These are phyloP conservation scores for Thymallus thymallus DNA, from an alignment of 2,113 vertebrate species.

Conservation along the genomic window DNA sequence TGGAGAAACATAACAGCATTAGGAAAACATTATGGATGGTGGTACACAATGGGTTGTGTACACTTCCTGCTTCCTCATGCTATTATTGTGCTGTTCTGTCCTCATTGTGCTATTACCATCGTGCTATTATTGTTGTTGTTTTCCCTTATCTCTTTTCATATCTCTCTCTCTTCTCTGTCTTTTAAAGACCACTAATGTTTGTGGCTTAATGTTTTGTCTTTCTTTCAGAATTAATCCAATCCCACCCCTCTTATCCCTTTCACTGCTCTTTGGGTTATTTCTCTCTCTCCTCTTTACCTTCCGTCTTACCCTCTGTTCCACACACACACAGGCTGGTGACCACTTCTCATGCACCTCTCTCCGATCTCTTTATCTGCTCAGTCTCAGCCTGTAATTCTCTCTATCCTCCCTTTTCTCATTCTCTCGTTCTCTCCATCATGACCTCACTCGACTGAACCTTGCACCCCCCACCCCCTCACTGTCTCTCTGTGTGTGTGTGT, in stretches of 20 bases:
- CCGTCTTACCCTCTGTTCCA: conserved; percentile 26
- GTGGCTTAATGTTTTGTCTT: conserved; percentile 61
- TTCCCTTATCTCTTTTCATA: conserved; percentile 17
- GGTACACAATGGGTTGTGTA: conserved; percentile 34
- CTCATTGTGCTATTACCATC: background rate
- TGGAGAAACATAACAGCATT: conserved; percentile 57
- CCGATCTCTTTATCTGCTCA: conserved; percentile 7
- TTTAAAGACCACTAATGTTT: conserved; percentile 48
- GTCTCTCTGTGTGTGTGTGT: no score
- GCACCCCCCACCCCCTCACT: conserved; percentile 30
- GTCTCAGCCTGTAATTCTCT: conserved; percentile 62
- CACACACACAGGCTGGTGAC: background rate
- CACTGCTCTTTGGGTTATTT: background rate
- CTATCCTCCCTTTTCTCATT: conserved; percentile 40
- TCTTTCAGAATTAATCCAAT: conserved; percentile 24
- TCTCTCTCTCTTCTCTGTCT: conserved; percentile 14
- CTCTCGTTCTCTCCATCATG: conserved; percentile 60
- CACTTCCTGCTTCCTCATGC: conserved; percentile 52
- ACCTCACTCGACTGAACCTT: conserved; percentile 65
- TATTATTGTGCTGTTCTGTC: conserved; percentile 42
- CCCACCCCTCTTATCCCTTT: no score
- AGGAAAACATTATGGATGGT: conserved; percentile 28
- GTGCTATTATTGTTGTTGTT: background rate
- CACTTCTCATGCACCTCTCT: background rate
- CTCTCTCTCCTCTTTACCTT: background rate